phyloP scores from a whole-genome alignment of 64 coral and sea anemone species.

The Actinia tenebrosa region DNA sequence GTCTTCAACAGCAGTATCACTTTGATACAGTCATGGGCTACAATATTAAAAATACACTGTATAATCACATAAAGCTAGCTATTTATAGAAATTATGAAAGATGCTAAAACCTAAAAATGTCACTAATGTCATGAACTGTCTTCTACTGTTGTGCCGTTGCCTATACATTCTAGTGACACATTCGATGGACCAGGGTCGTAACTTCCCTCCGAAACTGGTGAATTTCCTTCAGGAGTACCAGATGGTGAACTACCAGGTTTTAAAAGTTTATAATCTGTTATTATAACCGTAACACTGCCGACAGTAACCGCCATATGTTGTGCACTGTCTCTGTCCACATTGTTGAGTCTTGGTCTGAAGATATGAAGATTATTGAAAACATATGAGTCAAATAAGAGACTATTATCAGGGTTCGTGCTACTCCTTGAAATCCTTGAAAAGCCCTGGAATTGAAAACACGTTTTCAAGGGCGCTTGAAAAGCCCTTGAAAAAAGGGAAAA shows the following conservation, averaged over 20 bases:
- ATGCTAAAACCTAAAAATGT: background rate
- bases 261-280: conserved; percentile 98
- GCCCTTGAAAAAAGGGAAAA: too few species aligned
- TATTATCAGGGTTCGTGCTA: too few species aligned
- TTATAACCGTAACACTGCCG: conserved; percentile 89
- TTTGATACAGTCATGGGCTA: too few species aligned
- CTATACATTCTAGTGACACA: conserved; percentile 37
- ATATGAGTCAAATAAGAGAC: too few species aligned
- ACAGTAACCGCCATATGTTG: conserved; percentile 96
- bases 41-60: background rate
- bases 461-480: too few species aligned
- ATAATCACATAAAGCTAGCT: background rate
- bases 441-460: too few species aligned
- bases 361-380: background rate
- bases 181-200: conserved; percentile 37
- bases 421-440: too few species aligned
- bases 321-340: conserved; percentile 85
- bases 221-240: conserved; percentile 66
- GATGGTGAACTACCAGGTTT: conserved; percentile 70
- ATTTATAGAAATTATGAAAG: conserved; percentile 11
- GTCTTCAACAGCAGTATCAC: too few species aligned
- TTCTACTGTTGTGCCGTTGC: conserved; percentile 67
- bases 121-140: conserved; percentile 67
- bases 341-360: conserved; percentile 83
- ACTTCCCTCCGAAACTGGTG: conserved; percentile 42